These are phyloP conservation scores for Coregonus sp. DNA, from an alignment of 2,797 vertebrate genomes.

Conservation along the genomic window DNA sequence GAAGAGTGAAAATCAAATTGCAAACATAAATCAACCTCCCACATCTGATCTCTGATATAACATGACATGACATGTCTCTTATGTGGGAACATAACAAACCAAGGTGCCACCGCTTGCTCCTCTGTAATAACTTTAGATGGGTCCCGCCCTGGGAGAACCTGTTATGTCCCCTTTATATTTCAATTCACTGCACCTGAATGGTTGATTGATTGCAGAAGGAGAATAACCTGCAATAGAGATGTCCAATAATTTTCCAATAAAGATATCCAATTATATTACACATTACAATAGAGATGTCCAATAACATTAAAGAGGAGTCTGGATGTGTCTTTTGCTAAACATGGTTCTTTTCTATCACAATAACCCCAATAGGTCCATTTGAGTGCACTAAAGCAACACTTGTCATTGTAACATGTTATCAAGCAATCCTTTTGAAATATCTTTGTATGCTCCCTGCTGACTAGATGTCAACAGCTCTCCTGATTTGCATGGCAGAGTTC, in stretches of 20 bases:
- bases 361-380: conserved; percentile 28
- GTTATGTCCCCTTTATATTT: conserved; percentile 37
- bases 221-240: conserved; percentile 46
- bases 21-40: conserved; percentile 42
- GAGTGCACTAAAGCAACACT: no score
- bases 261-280: conserved; percentile 32
- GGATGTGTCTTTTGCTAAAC: conserved; percentile 40
- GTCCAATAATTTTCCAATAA: conserved; percentile 50
- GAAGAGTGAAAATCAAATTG: not conserved
- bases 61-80: no score
- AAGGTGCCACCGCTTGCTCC: no score
- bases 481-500: conserved; percentile 21
- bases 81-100: no score
- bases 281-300: conserved; percentile 37
- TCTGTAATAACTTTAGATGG: not conserved
- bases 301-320: conserved; percentile 36
- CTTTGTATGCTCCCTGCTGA: not conserved
- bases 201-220: conserved; percentile 52
- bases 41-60: conserved; percentile 42
- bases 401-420: no score
- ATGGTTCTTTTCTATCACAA: conserved; percentile 44
- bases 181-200: conserved; percentile 55
- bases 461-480: conserved; percentile 9
- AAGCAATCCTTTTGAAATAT: not conserved
- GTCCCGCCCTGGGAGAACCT: conserved; percentile 33